Evolutionary conservation across 2,888 invertebrate genomes (phyloP), one percentile per base, ranked within the genome.

Genomic region (Muschampia plurimacula): DNA sequence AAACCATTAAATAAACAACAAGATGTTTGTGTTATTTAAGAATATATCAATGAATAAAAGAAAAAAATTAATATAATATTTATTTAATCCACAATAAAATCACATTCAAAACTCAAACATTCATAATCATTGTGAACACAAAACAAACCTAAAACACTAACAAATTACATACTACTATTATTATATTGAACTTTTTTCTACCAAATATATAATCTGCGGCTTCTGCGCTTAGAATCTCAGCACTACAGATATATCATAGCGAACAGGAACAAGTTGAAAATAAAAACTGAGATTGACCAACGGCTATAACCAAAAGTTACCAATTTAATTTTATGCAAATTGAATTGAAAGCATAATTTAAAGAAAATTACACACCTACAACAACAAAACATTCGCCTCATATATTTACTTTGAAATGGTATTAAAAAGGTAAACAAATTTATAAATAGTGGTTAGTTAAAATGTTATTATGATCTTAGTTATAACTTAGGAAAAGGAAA

Each of bases 61-160:
- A 74, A 70, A 10, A 49, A 57, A 70, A 73, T 75, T 84, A 87
- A 87, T 91, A 91, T 88, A 90, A 88, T 89, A 86, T 92, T 92
- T 92, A 92, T 92, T 55, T 92, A 92, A 91, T 92, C 85, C 89
- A 88, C 88, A 89, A 88, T 89, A 91, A 93, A 92, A 90, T 89
- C 87, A 86, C 90, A 90, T 89, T 93, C 93, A 90, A 93, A 93
- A 92, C 90, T 86, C 91, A 90, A 89, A 83, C 91, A 91, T 89
- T 78, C 90, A 83, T 83, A 88, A 84, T 84, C 85, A 76, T 64
- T 87, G 86, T 85, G 86, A 88, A 89, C 86, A 88, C 86, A 87
- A 89, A 89, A 89, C 87, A 87, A 88, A 86, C 85, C 85, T 85
- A 87, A 86, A 55, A 87, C 84, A 89, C 86, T 89, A 89, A 89